Evolutionary conservation across 2,797 vertebrate genomes (phyloP).

Genomic region (Trichosurus vulpecula): DNA sequence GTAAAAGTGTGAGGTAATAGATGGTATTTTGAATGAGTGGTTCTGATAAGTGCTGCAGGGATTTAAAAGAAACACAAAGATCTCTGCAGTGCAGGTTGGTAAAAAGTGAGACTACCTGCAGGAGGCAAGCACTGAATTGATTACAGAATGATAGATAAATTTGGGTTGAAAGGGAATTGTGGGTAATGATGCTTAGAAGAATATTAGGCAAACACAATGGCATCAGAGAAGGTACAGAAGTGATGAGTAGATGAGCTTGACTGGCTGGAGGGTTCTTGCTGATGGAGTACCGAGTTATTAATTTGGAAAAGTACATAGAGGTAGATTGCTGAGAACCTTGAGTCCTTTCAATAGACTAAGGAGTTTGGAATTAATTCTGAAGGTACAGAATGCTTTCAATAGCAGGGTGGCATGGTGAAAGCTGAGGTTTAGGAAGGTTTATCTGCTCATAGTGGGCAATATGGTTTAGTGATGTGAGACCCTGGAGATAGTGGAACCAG

Average conservation of each 20-base stretch:
- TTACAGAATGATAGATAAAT: background rate
- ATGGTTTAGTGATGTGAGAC: background rate
- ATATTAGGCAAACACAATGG: background rate
- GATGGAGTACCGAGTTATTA: background rate
- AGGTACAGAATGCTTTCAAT: background rate
- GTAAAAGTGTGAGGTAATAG: background rate
- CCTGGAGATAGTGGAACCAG: background rate
- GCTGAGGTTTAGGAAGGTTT: background rate
- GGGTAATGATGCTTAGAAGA: background rate
- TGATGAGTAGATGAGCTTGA: background rate
- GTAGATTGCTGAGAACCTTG: background rate
- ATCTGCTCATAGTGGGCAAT: too few species aligned
- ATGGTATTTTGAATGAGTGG: background rate
- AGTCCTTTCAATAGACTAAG: background rate
- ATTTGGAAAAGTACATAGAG: background rate
- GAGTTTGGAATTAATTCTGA: background rate
- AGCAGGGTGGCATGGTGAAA: background rate
- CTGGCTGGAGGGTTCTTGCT: background rate
- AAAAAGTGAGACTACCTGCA: background rate
- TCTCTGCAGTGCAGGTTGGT: background rate
- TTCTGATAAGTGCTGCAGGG: background rate
- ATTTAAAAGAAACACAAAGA: background rate
- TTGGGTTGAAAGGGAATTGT: background rate
- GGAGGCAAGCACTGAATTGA: background rate
- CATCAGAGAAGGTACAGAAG: background rate